Percentiles rank a stretch among this genome's conserved stretches.
phyloP scores from a whole-genome alignment of 2,797 vertebrate species.

The Iguana delicatissima region DNA sequence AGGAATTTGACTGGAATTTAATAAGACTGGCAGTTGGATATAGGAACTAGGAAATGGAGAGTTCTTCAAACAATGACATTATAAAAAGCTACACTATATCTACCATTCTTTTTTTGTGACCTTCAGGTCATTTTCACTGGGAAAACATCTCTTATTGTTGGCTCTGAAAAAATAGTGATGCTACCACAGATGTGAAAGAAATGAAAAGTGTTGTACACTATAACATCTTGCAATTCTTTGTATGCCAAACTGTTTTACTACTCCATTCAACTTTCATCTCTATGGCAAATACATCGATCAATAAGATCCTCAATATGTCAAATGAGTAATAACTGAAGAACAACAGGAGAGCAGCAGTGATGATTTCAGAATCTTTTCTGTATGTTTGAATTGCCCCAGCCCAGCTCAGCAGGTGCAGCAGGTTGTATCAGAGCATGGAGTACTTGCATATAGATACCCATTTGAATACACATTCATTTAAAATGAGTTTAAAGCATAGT shows the following conservation, averaged over 20 bases:
- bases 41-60: conserved; percentile 51
- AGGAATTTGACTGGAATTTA: conserved; percentile 45
- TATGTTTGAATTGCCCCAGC: background rate
- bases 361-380: background rate
- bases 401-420: background rate
- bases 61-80: conserved; percentile 40
- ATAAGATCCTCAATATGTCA: conserved; percentile 23
- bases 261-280: conserved; percentile 15
- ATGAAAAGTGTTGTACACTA: conserved; percentile 10
- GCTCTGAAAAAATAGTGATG: conserved; percentile 6
- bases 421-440: background rate
- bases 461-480: background rate
- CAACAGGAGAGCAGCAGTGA: background rate
- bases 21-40: conserved; percentile 40
- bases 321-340: conserved; percentile 19
- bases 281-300: conserved; percentile 25
- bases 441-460: background rate
- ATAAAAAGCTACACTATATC: conserved; percentile 39
- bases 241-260: conserved; percentile 44
- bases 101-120: conserved; percentile 43
- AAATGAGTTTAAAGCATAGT: background rate
- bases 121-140: conserved; percentile 36
- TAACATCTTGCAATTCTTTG: conserved; percentile 32
- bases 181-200: conserved; percentile 21
- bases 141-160: background rate